These are phyloP conservation scores for Zelleria hepariella DNA, from an alignment of 2,888 invertebrate genomes.

Conservation along the genomic window DNA sequence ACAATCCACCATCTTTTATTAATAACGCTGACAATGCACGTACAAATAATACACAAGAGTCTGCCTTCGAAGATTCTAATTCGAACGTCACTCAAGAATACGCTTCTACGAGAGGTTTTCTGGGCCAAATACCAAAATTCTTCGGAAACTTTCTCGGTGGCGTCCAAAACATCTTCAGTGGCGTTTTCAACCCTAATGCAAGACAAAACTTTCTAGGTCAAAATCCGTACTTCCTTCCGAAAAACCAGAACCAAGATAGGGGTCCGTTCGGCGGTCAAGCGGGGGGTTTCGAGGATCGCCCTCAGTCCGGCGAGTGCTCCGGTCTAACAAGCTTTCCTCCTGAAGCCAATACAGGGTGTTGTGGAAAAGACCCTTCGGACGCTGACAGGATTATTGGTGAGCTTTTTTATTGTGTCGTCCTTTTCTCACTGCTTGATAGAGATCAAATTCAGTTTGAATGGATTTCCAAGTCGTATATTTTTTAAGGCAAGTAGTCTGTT, in stretches of 20 bases:
- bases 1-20: background rate
- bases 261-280: background rate
- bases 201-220: background rate
- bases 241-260: background rate
- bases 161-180: background rate
- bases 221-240: background rate
- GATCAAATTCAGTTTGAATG: background rate
- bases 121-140: background rate
- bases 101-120: background rate
- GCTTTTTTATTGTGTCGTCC: slow-evolving; percentile 11
- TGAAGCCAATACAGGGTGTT: slow-evolving; percentile 43
- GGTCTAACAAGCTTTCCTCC: slow-evolving; percentile 38
- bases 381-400: slow-evolving; percentile 42
- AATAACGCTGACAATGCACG: background rate
- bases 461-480: too few species aligned
- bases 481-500: too few species aligned
- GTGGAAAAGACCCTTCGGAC: slow-evolving; percentile 45
- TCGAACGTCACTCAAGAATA: background rate
- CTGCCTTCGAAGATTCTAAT: background rate
- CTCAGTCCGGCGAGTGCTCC: slow-evolving; percentile 27
- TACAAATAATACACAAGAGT: background rate
- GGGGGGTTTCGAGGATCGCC: background rate
- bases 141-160: background rate
- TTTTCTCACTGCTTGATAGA: background rate
- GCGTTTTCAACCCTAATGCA: background rate